phyloP scores from a whole-genome alignment of 2,888 invertebrate species.

The Aleiodes leptofemur region DNA sequence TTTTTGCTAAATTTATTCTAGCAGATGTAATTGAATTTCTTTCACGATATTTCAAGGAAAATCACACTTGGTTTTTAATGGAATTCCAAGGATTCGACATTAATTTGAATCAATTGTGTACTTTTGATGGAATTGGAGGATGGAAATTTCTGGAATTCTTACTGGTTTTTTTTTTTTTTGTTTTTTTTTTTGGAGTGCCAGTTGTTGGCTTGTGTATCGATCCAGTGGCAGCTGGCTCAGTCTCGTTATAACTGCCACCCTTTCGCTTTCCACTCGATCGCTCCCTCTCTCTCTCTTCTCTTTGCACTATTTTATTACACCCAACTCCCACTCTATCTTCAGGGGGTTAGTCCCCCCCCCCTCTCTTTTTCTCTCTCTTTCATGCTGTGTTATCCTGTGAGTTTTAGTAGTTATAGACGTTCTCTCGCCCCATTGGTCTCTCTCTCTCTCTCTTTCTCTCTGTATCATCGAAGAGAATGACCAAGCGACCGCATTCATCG shows the following conservation, averaged over 20 bases:
- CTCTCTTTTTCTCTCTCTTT: too few species aligned
- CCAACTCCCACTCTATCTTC: not conserved
- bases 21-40: too few species aligned
- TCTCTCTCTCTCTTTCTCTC: not conserved
- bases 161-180: too few species aligned
- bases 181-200: not conserved
- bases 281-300: not conserved
- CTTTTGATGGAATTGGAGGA: not conserved
- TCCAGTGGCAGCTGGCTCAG: conserved; percentile 38
- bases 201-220: conserved; percentile 33
- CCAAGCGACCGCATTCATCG: conserved; percentile 23
- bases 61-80: not conserved
- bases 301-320: conserved; percentile 13
- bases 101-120: not conserved
- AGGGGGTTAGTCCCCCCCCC: conserved; percentile 7
- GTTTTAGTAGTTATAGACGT: not conserved
- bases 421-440: conserved; percentile 12
- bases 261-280: conserved; percentile 45
- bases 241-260: conserved; percentile 44
- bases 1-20: too few species aligned
- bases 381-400: conserved; percentile 1
- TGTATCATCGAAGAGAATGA: not conserved
- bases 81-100: not conserved
- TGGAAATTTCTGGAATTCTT: not conserved
- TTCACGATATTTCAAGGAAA: too few species aligned